phyloP scores from a whole-genome alignment of 2,888 invertebrate genomes.

The Panorpa germanica region DNA sequence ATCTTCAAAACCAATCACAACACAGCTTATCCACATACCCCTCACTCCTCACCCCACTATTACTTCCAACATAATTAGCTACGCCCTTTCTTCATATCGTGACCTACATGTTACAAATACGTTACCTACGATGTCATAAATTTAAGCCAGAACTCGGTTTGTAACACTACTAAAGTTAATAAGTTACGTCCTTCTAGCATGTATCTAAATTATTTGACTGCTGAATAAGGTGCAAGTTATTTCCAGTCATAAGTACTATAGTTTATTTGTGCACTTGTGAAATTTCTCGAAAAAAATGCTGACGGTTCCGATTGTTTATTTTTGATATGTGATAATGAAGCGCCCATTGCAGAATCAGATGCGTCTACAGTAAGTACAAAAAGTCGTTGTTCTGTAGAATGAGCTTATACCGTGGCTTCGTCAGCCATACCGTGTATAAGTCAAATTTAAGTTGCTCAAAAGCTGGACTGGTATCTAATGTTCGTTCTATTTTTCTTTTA shows the following conservation, averaged over 20 bases:
- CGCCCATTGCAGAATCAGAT: constrained; percentile 19
- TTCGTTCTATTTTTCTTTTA: constrained; percentile 7
- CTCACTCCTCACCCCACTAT: too few relatives aligned
- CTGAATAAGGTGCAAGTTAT: constrained; percentile 18
- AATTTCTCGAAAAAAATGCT: constrained; percentile 18
- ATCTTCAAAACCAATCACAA: too few relatives aligned
- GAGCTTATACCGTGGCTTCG: constrained; percentile 16
- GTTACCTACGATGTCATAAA: too few relatives aligned
- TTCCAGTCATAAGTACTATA: constrained; percentile 20
- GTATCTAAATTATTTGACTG: constrained; percentile 18
- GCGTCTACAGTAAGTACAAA: constrained; percentile 14
- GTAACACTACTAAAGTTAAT: too few relatives aligned
- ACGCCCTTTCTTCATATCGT: too few relatives aligned
- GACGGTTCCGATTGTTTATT: constrained; percentile 17
- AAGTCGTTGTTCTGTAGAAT: constrained; percentile 16
- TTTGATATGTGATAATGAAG: constrained; percentile 18
- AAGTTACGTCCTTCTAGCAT: too few relatives aligned
- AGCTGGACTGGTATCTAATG: background rate
- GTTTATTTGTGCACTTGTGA: constrained; percentile 16
- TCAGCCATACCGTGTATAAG: too few relatives aligned
- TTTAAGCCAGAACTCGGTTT: too few relatives aligned
- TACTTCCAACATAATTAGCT: too few relatives aligned
- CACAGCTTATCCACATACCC: too few relatives aligned
- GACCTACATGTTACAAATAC: too few relatives aligned
- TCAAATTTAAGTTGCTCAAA: too few relatives aligned